Conservation (phyloP, 30 jellyfish, hydroid and myxozoan species). For the Aurelia aurita region DNA sequence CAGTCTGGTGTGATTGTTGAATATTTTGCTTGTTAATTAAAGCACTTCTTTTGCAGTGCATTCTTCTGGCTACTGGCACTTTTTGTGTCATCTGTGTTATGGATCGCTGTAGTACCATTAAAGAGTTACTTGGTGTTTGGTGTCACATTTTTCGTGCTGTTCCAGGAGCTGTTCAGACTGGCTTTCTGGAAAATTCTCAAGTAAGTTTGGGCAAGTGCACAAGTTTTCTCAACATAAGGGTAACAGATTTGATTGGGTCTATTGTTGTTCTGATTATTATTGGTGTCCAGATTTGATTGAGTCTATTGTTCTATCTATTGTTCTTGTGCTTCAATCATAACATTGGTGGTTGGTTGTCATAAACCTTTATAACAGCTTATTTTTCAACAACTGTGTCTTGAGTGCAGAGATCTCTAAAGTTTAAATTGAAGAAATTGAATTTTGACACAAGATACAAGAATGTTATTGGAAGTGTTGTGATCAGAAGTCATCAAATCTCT, state of each 20-base stretch:
- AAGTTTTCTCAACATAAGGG: not conserved
- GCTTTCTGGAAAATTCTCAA: constrained; percentile 83
- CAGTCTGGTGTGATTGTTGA: not conserved
- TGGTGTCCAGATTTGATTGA: no score
- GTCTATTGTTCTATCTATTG: no score
- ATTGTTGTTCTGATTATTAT: no score
- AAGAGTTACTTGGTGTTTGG: constrained; percentile 62
- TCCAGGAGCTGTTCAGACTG: constrained; percentile 85
- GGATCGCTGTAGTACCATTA: constrained; percentile 76
- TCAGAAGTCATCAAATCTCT: no score
- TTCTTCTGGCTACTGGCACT: constrained; percentile 87
- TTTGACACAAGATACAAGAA: no score
- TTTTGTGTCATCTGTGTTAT: constrained; percentile 57
- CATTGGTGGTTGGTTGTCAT: no score
- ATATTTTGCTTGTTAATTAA: not conserved
- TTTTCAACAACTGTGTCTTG: no score
- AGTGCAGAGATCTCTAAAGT: no score
- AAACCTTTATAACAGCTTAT: no score
- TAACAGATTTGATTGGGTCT: not conserved
- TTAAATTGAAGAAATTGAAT: no score
- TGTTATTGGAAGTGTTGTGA: no score
- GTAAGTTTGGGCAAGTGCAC: constrained; percentile 3
- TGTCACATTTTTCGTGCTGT: constrained; percentile 76
- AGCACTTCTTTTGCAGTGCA: constrained; percentile 64
- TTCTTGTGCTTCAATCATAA: no score